These are phyloP conservation scores for Boloria selene DNA, from an alignment of 2,888 invertebrate species.

Conservation along the genomic window DNA sequence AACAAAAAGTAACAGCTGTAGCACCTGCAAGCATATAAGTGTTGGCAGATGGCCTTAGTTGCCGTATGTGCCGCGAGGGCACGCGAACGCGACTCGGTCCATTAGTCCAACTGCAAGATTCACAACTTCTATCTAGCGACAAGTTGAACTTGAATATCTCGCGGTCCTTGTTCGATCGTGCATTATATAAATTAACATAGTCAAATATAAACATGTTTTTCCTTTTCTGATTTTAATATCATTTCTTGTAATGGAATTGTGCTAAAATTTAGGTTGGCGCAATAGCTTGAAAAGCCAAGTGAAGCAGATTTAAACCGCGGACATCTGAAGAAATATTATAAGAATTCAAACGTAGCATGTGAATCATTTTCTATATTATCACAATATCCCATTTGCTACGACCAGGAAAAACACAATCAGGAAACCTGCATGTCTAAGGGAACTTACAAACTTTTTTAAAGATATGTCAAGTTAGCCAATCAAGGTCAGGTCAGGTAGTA, in stretches of 20 bases:
- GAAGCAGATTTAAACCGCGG: too few relatives aligned
- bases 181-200: constrained; percentile 24
- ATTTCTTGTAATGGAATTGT: constrained; percentile 5
- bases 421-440: too few relatives aligned
- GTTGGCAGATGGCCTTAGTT: constrained; percentile 20
- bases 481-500: too few relatives aligned
- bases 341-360: too few relatives aligned
- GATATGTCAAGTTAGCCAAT: too few relatives aligned
- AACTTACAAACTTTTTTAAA: too few relatives aligned
- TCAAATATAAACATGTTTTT: constrained; percentile 7
- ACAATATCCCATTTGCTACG: too few relatives aligned
- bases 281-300: too few relatives aligned
- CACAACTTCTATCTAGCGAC: constrained; percentile 40
- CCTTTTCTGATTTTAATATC: not conserved
- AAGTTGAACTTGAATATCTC: constrained; percentile 71
- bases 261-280: not conserved
- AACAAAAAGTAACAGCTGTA: not conserved
- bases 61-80: constrained; percentile 23
- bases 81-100: constrained; percentile 9
- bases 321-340: too few relatives aligned
- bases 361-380: too few relatives aligned
- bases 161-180: constrained; percentile 43
- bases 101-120: constrained; percentile 17
- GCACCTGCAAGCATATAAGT: constrained; percentile 10
- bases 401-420: too few relatives aligned